A percentile compares a stretch with the other conserved stretches of the same genome.
These are phyloP conservation scores for Drepana arcuata DNA, from an alignment of 1,140 invertebrate species.

Conservation along the genomic window DNA sequence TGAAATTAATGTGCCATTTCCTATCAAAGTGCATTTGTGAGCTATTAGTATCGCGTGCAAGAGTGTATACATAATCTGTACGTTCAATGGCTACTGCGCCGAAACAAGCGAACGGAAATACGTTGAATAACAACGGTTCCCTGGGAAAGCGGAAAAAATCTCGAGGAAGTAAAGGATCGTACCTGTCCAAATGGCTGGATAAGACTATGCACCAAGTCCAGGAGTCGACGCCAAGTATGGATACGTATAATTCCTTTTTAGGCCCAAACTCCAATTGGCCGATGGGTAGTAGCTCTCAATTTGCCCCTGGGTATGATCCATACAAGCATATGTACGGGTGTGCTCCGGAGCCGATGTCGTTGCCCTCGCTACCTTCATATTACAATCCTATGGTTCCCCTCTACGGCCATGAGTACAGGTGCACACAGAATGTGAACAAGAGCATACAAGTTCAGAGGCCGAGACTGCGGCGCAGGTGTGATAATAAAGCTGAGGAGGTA, in stretches of 20 bases:
- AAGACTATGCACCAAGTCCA: conserved; percentile 53
- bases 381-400: conserved; percentile 24
- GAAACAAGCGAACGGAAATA: conserved; percentile 50
- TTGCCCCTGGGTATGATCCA: conserved; percentile 48
- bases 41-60: no score
- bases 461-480: conserved; percentile 25
- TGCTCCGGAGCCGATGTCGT: conserved; percentile 42
- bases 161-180: conserved; percentile 42
- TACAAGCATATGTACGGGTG: conserved; percentile 41
- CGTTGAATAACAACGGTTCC: conserved; percentile 43
- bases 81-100: conserved; percentile 60
- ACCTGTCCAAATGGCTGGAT: conserved; percentile 59
- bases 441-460: conserved; percentile 47
- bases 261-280: conserved; percentile 43
- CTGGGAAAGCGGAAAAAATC: conserved; percentile 63
- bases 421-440: conserved; percentile 40
- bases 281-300: conserved; percentile 35
- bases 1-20: conserved; percentile 6
- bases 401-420: conserved; percentile 40
- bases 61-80: no score
- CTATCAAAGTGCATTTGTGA: conserved; percentile 1
- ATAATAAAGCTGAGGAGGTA: conserved; percentile 48
- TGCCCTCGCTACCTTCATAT: conserved; percentile 48
- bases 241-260: conserved; percentile 41
- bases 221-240: conserved; percentile 39